Evolutionary conservation across 2,888 invertebrate species (phyloP), one percentile per base, ranked within the genome.

Genomic region (Perizoma affinitatum): DNA sequence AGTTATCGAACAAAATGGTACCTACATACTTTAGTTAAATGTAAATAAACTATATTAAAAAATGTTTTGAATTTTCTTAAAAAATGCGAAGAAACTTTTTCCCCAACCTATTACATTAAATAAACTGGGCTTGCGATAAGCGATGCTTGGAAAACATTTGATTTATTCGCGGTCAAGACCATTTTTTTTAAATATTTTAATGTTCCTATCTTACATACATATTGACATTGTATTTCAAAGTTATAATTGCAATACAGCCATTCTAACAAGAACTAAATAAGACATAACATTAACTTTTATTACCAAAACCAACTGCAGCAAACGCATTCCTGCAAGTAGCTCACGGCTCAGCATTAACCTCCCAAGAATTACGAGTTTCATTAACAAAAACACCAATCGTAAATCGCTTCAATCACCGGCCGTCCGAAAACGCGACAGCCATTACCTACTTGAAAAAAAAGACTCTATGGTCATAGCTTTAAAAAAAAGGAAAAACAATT

Each of bases 361-460:
- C 61, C 9, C 52, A 66, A 67, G 73, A 83, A 76, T 79, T 81
- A 81, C 75, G 77, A 75, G 73, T 73, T 82, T 83, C 84, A 86
- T 90, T 87, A 87, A 76, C 76, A 88, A 87, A 87, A 88, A 86
- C 82, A 68, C 67, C 70, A 76, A 82, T 84, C 86, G 83, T 88
- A 88, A 90, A 88, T 88, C 83, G 81, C 71, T 66, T 79, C 83
- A 82, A 83, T 83, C 85, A 80, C 84, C 75, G 83, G 74, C 79
- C 79, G 71, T 68, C 76, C 83, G 74, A 84, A 88, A 86, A 83
- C 79, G 83, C 84, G 77, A 82, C 82, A 79, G 80, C 82, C 80
- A 83, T 85, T 82, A 79, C n/a, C n/a, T n/a, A n/a, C 76, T 74
- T 68, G 76, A 75, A 75, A 73, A 83, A 87, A 69, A 78, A 76